Evolutionary conservation across 2,888 invertebrate species (phyloP).

Genomic region (Prostheceraeus crozeri): DNA sequence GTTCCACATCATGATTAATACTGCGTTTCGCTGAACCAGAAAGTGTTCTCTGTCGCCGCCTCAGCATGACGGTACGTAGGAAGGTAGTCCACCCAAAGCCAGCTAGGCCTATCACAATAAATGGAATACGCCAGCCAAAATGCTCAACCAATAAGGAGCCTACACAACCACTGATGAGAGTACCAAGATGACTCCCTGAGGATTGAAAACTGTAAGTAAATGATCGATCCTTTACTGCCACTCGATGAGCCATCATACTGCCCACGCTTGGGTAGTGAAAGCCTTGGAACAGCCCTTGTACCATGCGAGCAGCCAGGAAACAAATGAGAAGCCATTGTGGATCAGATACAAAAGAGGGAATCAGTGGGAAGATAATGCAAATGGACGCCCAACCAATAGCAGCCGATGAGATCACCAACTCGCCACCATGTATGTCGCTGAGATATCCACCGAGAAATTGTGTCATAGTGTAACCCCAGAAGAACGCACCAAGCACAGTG

Average conservation of each 20-base stretch:
- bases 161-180: conserved; percentile 64
- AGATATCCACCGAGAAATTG: conserved; percentile 59
- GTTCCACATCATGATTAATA: too few species aligned
- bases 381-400: conserved; percentile 59
- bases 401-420: conserved; percentile 63
- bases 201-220: conserved; percentile 65
- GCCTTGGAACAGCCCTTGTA: conserved; percentile 51
- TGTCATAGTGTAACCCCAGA: conserved; percentile 69
- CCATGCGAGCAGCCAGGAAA: neutral
- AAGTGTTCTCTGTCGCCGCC: too few species aligned
- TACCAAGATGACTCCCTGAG: conserved; percentile 62
- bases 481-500: conserved; percentile 66
- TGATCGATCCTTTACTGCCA: conserved; percentile 64
- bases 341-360: conserved; percentile 39
- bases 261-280: conserved; percentile 68
- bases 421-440: conserved; percentile 63
- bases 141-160: conserved; percentile 65
- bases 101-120: conserved; percentile 62
- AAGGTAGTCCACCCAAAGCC: too few species aligned
- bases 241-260: conserved; percentile 64
- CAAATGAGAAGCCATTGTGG: neutral
- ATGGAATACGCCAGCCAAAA: conserved; percentile 65
- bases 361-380: conserved; percentile 47
- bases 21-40: too few species aligned
- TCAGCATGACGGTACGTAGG: too few species aligned